Evolutionary conservation across 2,888 invertebrate species (phyloP), one percentile per base, ranked within the genome.

Genomic region (Xanthia icteritia): DNA sequence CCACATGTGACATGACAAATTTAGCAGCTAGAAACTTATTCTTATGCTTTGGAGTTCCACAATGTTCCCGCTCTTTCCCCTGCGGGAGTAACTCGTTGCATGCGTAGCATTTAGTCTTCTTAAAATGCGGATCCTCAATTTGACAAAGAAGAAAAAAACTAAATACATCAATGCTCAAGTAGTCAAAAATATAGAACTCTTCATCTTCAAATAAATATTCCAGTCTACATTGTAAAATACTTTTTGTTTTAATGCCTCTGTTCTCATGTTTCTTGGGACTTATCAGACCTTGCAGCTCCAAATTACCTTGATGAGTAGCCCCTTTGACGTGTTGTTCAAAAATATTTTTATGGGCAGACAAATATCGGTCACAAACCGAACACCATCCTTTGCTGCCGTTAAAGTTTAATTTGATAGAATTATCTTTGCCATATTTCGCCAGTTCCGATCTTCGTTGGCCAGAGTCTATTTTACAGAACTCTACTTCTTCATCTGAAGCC

Each of bases 311-410:
- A 72, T 95, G 95, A 20, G 82, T 79, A 4, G 74, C 13, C 0
- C 95, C 95, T 45, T 81, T 79, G 0, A 92, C 85, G 77, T 95
- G 95, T 73, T 89, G 80, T 72, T 88, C 89, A 60, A 93, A 93
- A 31, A 90, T 79, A 8, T 83, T 89, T 8, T 90, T 92, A 67
- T 91, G 86, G 2, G 91, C 91, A 0, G 92, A 90, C 9, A 94
- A 72, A 31, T 84, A 86, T n/a, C 85, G 87, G 54, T 92, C 89
- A 78, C 95, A 95, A 13, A 95, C 17, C 1, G 76, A 84, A 71
- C 95, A 95, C 76, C 91, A 94, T 0, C 93, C 94, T 74, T 90
- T 91, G 61, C 90, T 89, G 1, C 94, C 94, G 0, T 92, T 92
- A 39, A 86, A 81, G 73, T 92, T 93, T n/a, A 95, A 77, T 84